Evolutionary conservation across 2,113 vertebrate genomes (phyloP).

Genomic region (Eptesicus fuscus): DNA sequence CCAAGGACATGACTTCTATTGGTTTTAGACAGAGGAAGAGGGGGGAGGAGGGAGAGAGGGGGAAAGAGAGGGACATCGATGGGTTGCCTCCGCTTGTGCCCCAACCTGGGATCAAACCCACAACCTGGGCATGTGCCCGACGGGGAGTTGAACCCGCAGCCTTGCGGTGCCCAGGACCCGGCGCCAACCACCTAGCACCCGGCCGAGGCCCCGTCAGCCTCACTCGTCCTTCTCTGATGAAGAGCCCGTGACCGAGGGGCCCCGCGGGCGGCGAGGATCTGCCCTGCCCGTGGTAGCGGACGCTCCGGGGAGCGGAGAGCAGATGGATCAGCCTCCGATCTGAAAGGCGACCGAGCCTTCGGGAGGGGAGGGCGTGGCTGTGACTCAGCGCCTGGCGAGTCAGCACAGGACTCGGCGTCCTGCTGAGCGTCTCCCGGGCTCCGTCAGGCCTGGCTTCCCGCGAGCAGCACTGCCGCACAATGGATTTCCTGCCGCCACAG

Average conservation of each 20-base stretch:
- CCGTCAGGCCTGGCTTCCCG: conserved; percentile 33
- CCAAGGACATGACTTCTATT: too few species aligned
- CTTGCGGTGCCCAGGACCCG: fast-evolving
- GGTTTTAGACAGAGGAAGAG: too few species aligned
- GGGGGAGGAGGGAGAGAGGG: too few species aligned
- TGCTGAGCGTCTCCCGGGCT: conserved; percentile 52
- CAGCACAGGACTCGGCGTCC: not conserved
- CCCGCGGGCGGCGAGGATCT: not conserved
- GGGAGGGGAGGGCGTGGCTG: not conserved
- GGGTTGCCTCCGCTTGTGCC: too few species aligned
- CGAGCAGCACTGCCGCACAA: conserved; percentile 42
- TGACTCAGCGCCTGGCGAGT: too few species aligned
- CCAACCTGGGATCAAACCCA: too few species aligned
- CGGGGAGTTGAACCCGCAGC: too few species aligned
- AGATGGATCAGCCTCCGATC: not conserved
- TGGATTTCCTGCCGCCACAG: not conserved
- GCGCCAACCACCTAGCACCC: too few species aligned
- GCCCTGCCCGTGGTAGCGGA: too few species aligned
- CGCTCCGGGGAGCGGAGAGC: not conserved
- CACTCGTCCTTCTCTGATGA: not conserved
- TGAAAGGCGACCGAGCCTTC: not conserved
- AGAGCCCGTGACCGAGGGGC: not conserved
- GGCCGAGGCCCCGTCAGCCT: not conserved
- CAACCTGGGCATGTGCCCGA: too few species aligned
- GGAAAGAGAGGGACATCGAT: too few species aligned